These are phyloP conservation scores for Vimba vimba DNA, from an alignment of 2,113 vertebrate species.

Conservation along the genomic window DNA sequence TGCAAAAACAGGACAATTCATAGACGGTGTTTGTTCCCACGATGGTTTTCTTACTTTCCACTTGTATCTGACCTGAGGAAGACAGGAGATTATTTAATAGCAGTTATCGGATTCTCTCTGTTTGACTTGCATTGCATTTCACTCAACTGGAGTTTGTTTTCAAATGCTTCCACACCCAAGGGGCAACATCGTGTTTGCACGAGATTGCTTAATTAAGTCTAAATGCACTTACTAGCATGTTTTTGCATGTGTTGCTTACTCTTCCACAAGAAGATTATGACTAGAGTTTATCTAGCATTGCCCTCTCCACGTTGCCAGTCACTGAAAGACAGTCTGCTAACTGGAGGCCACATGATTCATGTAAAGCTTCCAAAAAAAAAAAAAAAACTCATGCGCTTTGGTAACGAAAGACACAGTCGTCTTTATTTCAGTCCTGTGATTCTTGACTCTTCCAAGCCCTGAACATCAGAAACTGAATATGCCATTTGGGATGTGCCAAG, in stretches of 20 bases:
- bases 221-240: conserved; percentile 12
- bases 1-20: not conserved
- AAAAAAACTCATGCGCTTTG: conserved; percentile 20
- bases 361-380: not conserved
- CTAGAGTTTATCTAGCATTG: conserved; percentile 1
- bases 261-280: not conserved
- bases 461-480: conserved; percentile 11
- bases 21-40: conserved; percentile 60
- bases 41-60: conserved; percentile 55
- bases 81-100: conserved; percentile 56
- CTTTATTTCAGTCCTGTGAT: conserved; percentile 31
- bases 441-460: conserved; percentile 21
- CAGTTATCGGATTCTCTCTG: conserved; percentile 58
- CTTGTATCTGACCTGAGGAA: conserved; percentile 42
- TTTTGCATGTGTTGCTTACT: not conserved
- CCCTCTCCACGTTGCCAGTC: not conserved
- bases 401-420: conserved; percentile 41
- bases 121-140: conserved; percentile 46
- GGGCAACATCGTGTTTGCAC: conserved; percentile 33
- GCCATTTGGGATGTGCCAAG: conserved; percentile 23
- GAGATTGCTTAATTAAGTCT: conserved; percentile 14
- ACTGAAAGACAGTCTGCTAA: not conserved
- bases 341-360: conserved; percentile 17
- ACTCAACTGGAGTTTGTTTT: conserved; percentile 49
- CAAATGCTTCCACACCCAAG: conserved; percentile 64